These are phyloP conservation scores for Brevipalpus yothersi DNA, from an alignment of 1,140 invertebrate species.

Conservation along the genomic window DNA sequence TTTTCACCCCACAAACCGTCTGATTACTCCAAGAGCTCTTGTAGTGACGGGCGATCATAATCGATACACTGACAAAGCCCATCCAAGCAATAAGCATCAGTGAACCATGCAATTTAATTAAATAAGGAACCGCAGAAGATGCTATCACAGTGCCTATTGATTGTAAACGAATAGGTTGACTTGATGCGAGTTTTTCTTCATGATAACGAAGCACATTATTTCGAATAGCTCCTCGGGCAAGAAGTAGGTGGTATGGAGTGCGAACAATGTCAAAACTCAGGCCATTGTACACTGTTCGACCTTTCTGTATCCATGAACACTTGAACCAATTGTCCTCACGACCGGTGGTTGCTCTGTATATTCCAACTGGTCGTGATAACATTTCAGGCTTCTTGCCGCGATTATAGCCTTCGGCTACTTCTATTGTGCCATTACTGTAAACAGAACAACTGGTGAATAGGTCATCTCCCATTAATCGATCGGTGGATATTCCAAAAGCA, in stretches of 20 bases:
- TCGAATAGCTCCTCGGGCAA: background rate
- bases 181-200: background rate
- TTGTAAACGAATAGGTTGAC: background rate
- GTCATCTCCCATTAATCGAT: background rate
- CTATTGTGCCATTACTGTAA: background rate
- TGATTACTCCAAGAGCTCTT: slow-evolving; percentile 63
- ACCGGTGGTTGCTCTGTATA: background rate
- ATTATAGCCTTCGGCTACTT: background rate
- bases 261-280: background rate
- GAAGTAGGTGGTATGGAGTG: background rate
- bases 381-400: background rate
- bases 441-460: background rate
- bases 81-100: slow-evolving; percentile 83
- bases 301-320: background rate
- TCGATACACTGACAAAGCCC: slow-evolving; percentile 61
- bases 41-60: slow-evolving; percentile 68
- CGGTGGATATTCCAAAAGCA: background rate
- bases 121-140: background rate
- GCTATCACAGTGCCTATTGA: background rate
- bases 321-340: background rate
- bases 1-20: slow-evolving; percentile 56
- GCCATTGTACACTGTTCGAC: background rate
- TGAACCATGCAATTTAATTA: slow-evolving; percentile 12
- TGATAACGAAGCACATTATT: background rate
- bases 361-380: background rate